phyloP scores from a whole-genome alignment of 2,113 vertebrate genomes.

The Strigops habroptila region DNA sequence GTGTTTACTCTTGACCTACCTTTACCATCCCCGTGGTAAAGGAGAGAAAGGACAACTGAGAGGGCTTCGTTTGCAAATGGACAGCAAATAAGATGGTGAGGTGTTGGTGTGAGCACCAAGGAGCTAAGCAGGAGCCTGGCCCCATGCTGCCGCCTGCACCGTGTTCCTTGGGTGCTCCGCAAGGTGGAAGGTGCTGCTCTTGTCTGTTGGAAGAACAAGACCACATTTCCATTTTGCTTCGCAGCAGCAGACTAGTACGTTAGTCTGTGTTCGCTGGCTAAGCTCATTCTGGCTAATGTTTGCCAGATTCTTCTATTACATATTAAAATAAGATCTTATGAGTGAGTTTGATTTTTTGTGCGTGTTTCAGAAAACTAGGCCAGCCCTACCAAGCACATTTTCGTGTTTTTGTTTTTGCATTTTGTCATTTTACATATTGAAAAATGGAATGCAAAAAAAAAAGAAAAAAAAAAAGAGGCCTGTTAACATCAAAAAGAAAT shows the following conservation, averaged over 20 bases:
- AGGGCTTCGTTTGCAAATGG: background rate
- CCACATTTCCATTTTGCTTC: constrained; percentile 15
- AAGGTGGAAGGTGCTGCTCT: background rate
- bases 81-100: background rate
- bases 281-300: constrained; percentile 50
- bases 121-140: background rate
- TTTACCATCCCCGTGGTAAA: background rate
- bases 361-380: constrained; percentile 50
- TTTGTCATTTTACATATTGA: constrained; percentile 66
- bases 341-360: constrained; percentile 49
- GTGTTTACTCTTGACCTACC: background rate
- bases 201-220: background rate
- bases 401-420: constrained; percentile 51
- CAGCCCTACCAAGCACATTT: constrained; percentile 50
- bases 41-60: background rate
- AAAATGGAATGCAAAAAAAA: constrained; percentile 14
- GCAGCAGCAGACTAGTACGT: constrained; percentile 28
- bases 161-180: rapidly evolving
- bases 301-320: constrained; percentile 57
- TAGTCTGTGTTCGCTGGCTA: constrained; percentile 40
- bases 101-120: background rate
- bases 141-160: rapidly evolving
- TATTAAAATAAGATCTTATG: constrained; percentile 47
- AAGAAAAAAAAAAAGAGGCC: background rate
- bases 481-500: constrained; percentile 39